A percentile compares a stretch with the other conserved stretches of the same genome.
Evolutionary conservation across 1,140 invertebrate genomes (phyloP).

Genomic region (Lamellibrachia luymesi): DNA sequence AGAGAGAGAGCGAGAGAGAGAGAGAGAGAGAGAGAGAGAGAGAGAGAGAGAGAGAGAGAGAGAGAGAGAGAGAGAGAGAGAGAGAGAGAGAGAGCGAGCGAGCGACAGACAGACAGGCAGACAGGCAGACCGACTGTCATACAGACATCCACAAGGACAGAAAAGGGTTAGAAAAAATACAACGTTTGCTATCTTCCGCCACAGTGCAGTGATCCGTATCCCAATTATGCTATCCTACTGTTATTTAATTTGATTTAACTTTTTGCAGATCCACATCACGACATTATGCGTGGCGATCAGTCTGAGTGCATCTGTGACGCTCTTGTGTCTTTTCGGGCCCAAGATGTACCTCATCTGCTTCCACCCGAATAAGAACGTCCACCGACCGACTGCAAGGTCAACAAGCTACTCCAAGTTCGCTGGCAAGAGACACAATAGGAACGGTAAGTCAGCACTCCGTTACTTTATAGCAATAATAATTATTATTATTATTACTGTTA

Average conservation of each 20-base stretch:
- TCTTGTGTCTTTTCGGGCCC: slow-evolving; percentile 84
- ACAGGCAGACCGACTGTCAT: no score
- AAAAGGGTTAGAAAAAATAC: background rate
- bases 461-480: background rate
- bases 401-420: background rate
- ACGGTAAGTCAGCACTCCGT: background rate
- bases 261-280: slow-evolving; percentile 71
- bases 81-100: no score
- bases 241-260: background rate
- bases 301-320: slow-evolving; percentile 83
- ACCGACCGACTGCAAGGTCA: slow-evolving; percentile 79
- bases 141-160: no score
- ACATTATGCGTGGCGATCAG: slow-evolving; percentile 91
- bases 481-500: no score
- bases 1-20: no score
- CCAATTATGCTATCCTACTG: background rate
- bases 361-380: slow-evolving; percentile 86
- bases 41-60: no score
- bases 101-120: no score
- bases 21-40: no score
- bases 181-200: background rate
- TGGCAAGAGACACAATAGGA: background rate
- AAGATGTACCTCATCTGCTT: slow-evolving; percentile 95
- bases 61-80: no score
- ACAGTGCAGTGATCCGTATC: background rate